phyloP scores from a whole-genome alignment of 2,113 vertebrate genomes.

The Polypterus bichir region DNA sequence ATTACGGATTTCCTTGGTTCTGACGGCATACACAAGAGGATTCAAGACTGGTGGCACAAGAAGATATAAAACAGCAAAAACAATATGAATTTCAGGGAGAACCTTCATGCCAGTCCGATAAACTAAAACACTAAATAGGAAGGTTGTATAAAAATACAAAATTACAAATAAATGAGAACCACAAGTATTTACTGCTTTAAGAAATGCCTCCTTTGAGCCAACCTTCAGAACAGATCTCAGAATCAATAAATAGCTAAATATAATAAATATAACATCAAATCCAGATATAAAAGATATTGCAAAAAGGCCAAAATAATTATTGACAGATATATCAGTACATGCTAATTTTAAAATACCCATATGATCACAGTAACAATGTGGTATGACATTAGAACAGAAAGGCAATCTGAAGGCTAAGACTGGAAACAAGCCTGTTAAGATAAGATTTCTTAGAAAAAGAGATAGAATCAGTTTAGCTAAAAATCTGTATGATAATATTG shows the following conservation, averaged over 20 bases:
- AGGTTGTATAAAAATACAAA: slow-evolving; percentile 15
- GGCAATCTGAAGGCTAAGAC: not conserved
- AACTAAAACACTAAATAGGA: slow-evolving; percentile 7
- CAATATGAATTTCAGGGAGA: not conserved
- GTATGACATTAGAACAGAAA: slow-evolving; percentile 16
- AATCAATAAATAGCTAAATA: slow-evolving; percentile 25
- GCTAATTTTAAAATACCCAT: slow-evolving; percentile 26
- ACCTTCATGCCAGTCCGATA: slow-evolving; percentile 29
- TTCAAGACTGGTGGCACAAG: slow-evolving; percentile 2
- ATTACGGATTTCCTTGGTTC: not conserved
- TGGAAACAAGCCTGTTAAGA: not conserved
- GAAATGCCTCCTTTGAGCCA: slow-evolving; percentile 11
- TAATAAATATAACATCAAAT: slow-evolving; percentile 25
- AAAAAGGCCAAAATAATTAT: slow-evolving; percentile 25
- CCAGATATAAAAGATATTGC: slow-evolving; percentile 27
- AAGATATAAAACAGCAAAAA: not conserved
- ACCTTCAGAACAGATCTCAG: slow-evolving; percentile 21
- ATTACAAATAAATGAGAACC: slow-evolving; percentile 3
- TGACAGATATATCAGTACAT: slow-evolving; percentile 23
- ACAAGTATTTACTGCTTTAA: slow-evolving; percentile 2
- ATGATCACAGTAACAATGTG: slow-evolving; percentile 31
- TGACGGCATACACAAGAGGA: not conserved
- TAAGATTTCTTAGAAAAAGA: slow-evolving; percentile 14
- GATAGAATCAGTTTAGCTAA: slow-evolving; percentile 28
- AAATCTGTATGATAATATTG: slow-evolving; percentile 30